phyloP scores from a whole-genome alignment of 2,113 vertebrate species.

The Chiloscyllium plagiosum region DNA sequence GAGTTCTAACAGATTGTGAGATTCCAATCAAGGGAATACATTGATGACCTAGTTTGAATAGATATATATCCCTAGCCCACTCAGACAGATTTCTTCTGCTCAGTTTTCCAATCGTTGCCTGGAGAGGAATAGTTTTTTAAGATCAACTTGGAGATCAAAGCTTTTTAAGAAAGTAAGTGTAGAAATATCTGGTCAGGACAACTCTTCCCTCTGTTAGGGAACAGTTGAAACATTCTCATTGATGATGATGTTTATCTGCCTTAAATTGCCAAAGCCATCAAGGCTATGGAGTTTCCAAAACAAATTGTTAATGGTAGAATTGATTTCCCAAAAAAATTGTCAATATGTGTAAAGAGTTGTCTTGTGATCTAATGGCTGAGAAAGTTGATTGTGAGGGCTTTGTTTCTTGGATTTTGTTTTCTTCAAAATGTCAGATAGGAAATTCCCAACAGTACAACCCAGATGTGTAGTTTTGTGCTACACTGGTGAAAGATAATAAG shows the following conservation, averaged over 20 bases:
- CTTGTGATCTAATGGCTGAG: not conserved
- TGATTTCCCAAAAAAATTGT: not conserved
- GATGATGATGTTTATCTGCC: not conserved
- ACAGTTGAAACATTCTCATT: not conserved
- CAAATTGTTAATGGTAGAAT: not conserved
- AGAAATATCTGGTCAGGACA: not conserved
- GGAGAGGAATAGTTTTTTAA: not conserved
- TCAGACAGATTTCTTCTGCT: not conserved
- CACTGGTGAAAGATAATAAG: not conserved
- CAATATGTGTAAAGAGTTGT: not conserved
- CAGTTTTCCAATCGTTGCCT: not conserved
- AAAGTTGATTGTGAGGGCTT: not conserved
- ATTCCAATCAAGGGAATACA: not conserved
- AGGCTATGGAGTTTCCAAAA: not conserved
- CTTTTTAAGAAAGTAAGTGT: not conserved
- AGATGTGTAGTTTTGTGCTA: not conserved
- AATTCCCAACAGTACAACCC: not conserved
- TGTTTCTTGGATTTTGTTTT: not conserved
- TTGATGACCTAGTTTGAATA: not conserved
- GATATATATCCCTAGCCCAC: not conserved
- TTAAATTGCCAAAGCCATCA: not conserved
- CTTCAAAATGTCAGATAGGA: not conserved
- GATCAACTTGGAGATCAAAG: not conserved
- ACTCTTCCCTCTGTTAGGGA: not conserved
- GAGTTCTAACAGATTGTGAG: not conserved